Evolutionary conservation across 2,888 invertebrate species (phyloP), one percentile per base, ranked within the genome.

Genomic region (Lithophane leautieri): DNA sequence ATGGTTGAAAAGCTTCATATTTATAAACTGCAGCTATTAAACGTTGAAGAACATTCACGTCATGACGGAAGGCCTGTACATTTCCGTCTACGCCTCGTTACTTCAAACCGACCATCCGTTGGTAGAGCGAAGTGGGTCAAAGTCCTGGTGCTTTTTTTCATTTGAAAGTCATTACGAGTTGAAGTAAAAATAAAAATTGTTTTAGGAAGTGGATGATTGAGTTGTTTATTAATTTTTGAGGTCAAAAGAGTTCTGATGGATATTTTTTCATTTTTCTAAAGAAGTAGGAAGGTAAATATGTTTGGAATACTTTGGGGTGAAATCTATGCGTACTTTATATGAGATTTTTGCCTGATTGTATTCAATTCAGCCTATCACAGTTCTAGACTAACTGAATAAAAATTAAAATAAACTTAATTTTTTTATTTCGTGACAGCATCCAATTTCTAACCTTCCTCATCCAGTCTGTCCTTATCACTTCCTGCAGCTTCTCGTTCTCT

Each of bases 71-170:
- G 25, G 40, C 47, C 47, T 19, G 66, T 69, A 66, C 47, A 60
- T 85, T 82, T 72, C 85, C 82, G 77, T 34, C 60, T 28, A 81
- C 68, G 82, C 78, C 60, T 72, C 78, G 85, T 82, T 81, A 82
- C 70, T 67, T 58, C 66, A 66, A 76, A 80, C 81, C 84, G 4
- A 58, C 72, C 70, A 72, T 70, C 69, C 82, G 72, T 63, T 42
- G 40, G 81, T 34, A 62, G 34, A 34, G 52, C 28, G 11, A 82
- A 82, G 61, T 81, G 68, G 85, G 77, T 81, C 70, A 76, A 81
- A 81, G 75, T 69, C 56, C 65, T 71, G 50, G 47, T 67, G 40
- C 52, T 81, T 71, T 81, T 85, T 81, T 85, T 70, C 62, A 82
- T 76, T 85, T 12, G 28, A 82, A 84, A 73, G 58, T 72, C 69